Evolutionary conservation across 2,888 invertebrate genomes (phyloP).

Genomic region (Eupithecia dodoneata): DNA sequence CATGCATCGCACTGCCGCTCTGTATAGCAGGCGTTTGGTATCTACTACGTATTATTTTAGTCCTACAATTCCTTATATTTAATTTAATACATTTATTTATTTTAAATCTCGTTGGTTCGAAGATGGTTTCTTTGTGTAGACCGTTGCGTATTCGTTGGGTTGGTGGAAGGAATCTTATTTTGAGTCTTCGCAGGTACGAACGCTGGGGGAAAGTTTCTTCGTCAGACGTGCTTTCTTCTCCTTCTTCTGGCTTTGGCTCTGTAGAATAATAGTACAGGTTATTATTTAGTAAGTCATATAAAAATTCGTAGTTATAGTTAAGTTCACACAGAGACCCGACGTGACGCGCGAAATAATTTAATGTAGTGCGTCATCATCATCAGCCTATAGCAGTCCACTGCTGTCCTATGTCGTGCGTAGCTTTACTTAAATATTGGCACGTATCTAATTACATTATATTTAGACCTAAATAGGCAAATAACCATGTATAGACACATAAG

Average conservation of each 20-base stretch:
- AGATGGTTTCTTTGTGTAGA: slow-evolving; percentile 61
- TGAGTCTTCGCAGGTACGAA: slow-evolving; percentile 59
- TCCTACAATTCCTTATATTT: slow-evolving; percentile 68
- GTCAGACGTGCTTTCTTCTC: slow-evolving; percentile 57
- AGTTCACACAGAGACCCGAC: no score
- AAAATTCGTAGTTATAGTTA: no score
- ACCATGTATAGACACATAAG: no score
- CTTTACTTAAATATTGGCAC: no score
- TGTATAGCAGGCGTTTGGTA: slow-evolving; percentile 41
- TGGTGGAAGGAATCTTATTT: slow-evolving; percentile 58
- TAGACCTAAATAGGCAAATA: no score
- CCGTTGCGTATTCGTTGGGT: slow-evolving; percentile 47
- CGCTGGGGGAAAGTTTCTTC: slow-evolving; percentile 63
- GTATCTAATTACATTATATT: no score
- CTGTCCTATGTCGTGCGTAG: no score
- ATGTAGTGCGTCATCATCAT: no score
- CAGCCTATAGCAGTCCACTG: no score
- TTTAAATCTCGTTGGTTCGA: slow-evolving; percentile 65
- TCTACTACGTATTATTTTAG: slow-evolving; percentile 49
- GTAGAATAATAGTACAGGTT: slow-evolving; percentile 38
- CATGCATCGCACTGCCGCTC: slow-evolving; percentile 45
- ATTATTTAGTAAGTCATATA: not conserved
- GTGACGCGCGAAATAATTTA: no score
- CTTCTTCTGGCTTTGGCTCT: slow-evolving; percentile 54
- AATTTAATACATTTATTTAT: slow-evolving; percentile 60